Evolutionary conservation across 2,797 vertebrate species (phyloP).

Genomic region (Oryzias sinensis): DNA sequence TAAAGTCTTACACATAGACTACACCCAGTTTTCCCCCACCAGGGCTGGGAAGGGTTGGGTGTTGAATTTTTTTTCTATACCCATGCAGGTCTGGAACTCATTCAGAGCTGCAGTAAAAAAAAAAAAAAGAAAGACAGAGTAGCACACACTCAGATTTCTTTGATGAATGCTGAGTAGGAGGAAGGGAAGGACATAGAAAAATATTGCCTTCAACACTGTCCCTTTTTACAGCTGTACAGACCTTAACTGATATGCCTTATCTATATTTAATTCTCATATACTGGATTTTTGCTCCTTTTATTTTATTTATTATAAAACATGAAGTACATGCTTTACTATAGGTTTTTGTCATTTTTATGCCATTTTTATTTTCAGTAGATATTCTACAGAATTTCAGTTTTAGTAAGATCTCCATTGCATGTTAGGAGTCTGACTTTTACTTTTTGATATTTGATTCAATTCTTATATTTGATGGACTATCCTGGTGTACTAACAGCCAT

Average conservation of each 20-base stretch:
- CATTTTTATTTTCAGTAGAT: background rate
- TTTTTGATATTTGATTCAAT: background rate
- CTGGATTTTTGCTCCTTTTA: background rate
- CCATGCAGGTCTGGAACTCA: conserved; percentile 70
- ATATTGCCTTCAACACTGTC: conserved; percentile 10
- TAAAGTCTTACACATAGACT: conserved; percentile 40
- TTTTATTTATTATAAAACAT: conserved; percentile 7
- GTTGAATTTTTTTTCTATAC: conserved; percentile 24
- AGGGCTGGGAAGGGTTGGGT: conserved; percentile 21
- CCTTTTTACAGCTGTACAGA: background rate
- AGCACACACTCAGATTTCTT: conserved; percentile 24
- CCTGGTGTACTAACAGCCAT: too few relatives aligned
- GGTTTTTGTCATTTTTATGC: too few relatives aligned
- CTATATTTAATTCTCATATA: conserved; percentile 1
- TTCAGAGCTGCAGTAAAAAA: conserved; percentile 47
- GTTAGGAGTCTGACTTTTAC: background rate
- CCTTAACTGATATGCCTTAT: background rate
- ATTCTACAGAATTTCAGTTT: background rate
- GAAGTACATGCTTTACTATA: background rate
- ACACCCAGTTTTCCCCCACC: conserved; percentile 45
- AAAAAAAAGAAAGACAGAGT: conserved; percentile 1
- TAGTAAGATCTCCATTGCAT: background rate
- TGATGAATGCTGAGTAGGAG: conserved; percentile 36
- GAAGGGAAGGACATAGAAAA: conserved; percentile 20
- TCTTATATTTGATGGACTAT: too few relatives aligned